phyloP scores from a whole-genome alignment of 1,140 invertebrate species.

The Rhynchophorus ferrugineus region DNA sequence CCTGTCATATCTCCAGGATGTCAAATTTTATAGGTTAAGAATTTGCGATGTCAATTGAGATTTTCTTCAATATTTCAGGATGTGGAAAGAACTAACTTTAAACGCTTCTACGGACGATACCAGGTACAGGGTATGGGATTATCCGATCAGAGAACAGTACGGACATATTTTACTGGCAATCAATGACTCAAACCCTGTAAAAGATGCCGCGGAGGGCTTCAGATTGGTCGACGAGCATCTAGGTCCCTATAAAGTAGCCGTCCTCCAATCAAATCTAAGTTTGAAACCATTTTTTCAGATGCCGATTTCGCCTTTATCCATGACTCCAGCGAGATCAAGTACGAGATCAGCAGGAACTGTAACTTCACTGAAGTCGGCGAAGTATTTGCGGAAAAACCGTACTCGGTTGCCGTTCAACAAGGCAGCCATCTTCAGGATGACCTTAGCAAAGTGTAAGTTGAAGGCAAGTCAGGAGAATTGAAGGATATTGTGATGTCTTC shows the following conservation, averaged over 20 bases:
- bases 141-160: slow-evolving; percentile 85
- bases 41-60: too few species aligned
- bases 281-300: slow-evolving; percentile 37
- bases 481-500: background rate
- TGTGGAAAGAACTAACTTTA: slow-evolving; percentile 84
- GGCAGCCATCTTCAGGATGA: slow-evolving; percentile 74
- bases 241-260: slow-evolving; percentile 5
- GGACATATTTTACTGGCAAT: slow-evolving; percentile 80
- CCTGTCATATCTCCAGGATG: too few species aligned
- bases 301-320: slow-evolving; percentile 86
- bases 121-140: slow-evolving; percentile 84
- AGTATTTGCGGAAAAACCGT: slow-evolving; percentile 81
- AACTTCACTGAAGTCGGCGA: slow-evolving; percentile 82
- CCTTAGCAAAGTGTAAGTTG: slow-evolving; percentile 57
- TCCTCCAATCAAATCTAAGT: background rate
- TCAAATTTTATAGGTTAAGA: too few species aligned
- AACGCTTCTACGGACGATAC: slow-evolving; percentile 68
- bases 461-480: background rate
- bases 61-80: slow-evolving; percentile 47
- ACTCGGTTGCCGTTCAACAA: slow-evolving; percentile 80
- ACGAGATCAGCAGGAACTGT: slow-evolving; percentile 74
- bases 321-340: slow-evolving; percentile 77
- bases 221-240: slow-evolving; percentile 62
- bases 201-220: slow-evolving; percentile 63
- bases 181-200: slow-evolving; percentile 64